phyloP scores from a whole-genome alignment of 2,888 invertebrate genomes.

The Perithous albicinctus region DNA sequence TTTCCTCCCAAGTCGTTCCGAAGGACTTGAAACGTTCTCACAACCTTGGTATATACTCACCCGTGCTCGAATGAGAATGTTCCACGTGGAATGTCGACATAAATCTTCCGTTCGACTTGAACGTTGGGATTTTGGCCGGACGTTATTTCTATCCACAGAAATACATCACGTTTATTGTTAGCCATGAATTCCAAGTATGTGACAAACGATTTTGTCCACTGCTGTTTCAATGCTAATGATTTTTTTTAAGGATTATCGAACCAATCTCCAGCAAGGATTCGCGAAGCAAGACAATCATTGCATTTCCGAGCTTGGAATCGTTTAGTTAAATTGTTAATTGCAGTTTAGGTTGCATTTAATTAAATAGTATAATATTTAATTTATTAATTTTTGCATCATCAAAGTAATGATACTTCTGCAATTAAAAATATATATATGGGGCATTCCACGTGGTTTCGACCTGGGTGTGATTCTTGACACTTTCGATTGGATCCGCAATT shows the following conservation, averaged over 20 bases:
- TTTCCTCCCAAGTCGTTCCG: slow-evolving; percentile 38
- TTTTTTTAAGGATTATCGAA: neutral
- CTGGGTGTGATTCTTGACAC: no score
- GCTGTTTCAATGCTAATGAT: neutral
- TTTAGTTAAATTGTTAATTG: no score
- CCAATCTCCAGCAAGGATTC: neutral
- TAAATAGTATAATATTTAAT: no score
- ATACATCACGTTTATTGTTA: slow-evolving; percentile 1
- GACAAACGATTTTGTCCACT: neutral
- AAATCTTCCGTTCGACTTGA: slow-evolving; percentile 36
- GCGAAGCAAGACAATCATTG: neutral
- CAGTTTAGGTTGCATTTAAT: no score
- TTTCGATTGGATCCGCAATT: no score
- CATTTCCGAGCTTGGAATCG: neutral
- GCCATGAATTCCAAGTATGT: slow-evolving; percentile 4
- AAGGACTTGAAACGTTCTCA: neutral
- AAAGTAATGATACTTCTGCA: no score
- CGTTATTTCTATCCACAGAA: slow-evolving; percentile 10
- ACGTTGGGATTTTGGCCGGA: slow-evolving; percentile 30
- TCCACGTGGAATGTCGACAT: slow-evolving; percentile 55
- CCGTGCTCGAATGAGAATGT: neutral
- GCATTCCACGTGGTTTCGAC: no score
- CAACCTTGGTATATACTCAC: neutral
- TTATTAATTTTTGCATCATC: no score
- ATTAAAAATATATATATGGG: no score